Evolutionary conservation across 2,797 vertebrate genomes (phyloP), one percentile per base, ranked within the genome.

Genomic region (Lutjanus campechanus): DNA sequence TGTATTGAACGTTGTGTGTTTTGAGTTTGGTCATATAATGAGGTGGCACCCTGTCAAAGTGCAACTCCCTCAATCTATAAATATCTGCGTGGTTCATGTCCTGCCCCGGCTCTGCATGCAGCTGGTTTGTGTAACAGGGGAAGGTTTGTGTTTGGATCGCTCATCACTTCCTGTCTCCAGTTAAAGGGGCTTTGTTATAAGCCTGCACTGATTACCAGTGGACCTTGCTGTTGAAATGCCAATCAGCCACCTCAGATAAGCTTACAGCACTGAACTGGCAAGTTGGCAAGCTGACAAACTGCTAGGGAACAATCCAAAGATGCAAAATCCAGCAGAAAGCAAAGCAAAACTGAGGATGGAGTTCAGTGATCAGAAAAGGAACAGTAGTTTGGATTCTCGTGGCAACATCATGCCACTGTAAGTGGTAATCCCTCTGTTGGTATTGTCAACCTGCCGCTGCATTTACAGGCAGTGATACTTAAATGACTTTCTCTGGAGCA

Each of bases 21-120:
- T 76, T 81, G 51, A 82, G 83, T 83, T 83, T 80, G 49, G 71
- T 83, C 69, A 29, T 68, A 81, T 79, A 87, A 85, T 73, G 68
- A 83, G 65, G 80, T 84, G 87, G 85, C 76, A 77, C 64, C 65
- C 75, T 72, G 75, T 86, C 84, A 87, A 91, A 90, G 87, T 88
- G 65, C 87, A 90, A 81, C 82, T 88, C 76, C 73, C 75, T 69
- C 47, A 7, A 60, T 90, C 90, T 94, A 91, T 92, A 92, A 95
- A 94, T 95, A 94, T 88, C 90, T 20, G 43, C 19, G 65, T 61
- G 71, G 82, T 83, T 92, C 86, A 84, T 66, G 74, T 87, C 88
- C 89, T 85, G 79, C 76, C 66, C 72, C 79, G 62, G 73, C 79
- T 79, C 69, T 83, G 73, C 81, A 71, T 53, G 62, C 85, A 81